A percentile compares a stretch with the other conserved stretches of the same genome.
Conservation (phyloP, 2,113 vertebrate genomes). For the Nettapus auritus region DNA sequence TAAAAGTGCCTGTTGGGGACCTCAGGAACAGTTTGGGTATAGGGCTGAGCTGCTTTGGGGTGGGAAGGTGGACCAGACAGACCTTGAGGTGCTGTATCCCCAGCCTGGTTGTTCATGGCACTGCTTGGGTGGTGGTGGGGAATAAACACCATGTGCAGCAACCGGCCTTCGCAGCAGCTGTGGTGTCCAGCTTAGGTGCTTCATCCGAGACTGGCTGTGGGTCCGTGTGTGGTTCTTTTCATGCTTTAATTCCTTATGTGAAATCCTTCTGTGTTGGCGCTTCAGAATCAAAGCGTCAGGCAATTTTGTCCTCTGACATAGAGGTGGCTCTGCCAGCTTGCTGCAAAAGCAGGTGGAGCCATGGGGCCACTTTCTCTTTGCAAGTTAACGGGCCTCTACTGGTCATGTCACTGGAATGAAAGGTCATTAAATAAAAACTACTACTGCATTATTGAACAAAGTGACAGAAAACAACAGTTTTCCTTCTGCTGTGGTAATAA, state of each 20-base stretch:
- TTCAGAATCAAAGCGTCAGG: background rate
- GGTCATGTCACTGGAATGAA: background rate
- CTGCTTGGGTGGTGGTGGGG: background rate
- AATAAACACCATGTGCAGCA: background rate
- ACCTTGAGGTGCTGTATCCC: background rate
- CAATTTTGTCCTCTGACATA: background rate
- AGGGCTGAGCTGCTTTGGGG: background rate
- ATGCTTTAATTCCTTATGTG: background rate
- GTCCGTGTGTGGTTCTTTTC: background rate
- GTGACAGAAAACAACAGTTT: background rate
- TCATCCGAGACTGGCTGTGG: background rate
- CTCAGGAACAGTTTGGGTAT: background rate
- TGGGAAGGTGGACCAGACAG: background rate
- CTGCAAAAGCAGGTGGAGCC: background rate
- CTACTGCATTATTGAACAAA: background rate
- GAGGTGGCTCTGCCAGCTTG: background rate
- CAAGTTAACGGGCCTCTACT: background rate
- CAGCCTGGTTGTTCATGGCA: background rate
- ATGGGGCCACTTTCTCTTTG: background rate
- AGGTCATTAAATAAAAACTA: background rate
- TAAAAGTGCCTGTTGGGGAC: background rate
- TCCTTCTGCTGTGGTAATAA: background rate
- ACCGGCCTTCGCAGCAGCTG: background rate
- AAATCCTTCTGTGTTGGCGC: background rate
- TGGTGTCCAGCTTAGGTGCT: rapidly evolving